Evolutionary conservation across 2,888 invertebrate genomes (phyloP).

Genomic region (Eilema griseolum): DNA sequence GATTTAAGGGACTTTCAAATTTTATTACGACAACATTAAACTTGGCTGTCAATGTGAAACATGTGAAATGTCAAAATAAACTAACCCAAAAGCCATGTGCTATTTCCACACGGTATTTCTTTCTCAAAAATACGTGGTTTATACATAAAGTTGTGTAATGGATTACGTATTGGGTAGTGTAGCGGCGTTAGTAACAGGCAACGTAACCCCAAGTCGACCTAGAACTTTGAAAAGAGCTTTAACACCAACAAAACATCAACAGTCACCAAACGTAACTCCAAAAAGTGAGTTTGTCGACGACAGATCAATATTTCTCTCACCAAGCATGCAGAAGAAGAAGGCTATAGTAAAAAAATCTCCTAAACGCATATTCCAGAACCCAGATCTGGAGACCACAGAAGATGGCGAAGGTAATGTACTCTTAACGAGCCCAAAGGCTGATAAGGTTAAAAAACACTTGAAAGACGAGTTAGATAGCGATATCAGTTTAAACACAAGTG

Average conservation of each 20-base stretch:
- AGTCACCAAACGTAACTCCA: conserved; percentile 80
- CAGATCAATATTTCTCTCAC: conserved; percentile 79
- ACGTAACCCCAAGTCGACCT: conserved; percentile 85
- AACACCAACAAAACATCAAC: conserved; percentile 80
- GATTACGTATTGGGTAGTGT: conserved; percentile 87
- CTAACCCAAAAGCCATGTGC: conserved; percentile 66
- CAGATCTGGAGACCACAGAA: conserved; percentile 69
- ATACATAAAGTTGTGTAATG: conserved; percentile 59
- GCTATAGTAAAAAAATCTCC: conserved; percentile 81
- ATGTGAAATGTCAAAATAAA: conserved; percentile 40
- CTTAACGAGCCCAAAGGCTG: conserved; percentile 69
- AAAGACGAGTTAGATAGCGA: conserved; percentile 68
- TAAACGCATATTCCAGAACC: conserved; percentile 80
- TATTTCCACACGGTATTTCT: conserved; percentile 26
- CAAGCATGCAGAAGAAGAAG: conserved; percentile 79
- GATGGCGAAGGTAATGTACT: conserved; percentile 58
- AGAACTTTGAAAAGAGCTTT: conserved; percentile 75
- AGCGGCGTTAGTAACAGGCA: conserved; percentile 87
- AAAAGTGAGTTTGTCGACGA: conserved; percentile 78
- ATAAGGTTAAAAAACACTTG: conserved; percentile 80
- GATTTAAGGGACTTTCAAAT: conserved; percentile 17
- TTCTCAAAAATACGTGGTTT: conserved; percentile 31
- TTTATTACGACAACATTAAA: conserved; percentile 11
- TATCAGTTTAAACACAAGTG: conserved; percentile 34
- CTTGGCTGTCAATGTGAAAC: conserved; percentile 27